phyloP scores from a whole-genome alignment of 2,797 vertebrate genomes.

The Aselliscus stoliczkanus region DNA sequence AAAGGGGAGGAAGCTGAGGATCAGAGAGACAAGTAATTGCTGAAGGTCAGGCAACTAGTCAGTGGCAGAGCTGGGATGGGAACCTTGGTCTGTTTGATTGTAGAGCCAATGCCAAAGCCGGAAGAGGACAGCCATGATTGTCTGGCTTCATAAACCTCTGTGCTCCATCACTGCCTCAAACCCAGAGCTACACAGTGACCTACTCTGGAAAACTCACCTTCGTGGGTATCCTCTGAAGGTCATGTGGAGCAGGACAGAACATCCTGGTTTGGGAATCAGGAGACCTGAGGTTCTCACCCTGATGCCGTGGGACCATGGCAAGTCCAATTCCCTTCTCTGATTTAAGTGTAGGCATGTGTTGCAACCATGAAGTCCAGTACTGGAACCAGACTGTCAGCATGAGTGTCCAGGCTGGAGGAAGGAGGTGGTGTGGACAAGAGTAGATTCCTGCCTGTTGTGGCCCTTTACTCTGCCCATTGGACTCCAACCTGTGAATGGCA shows the following conservation, averaged over 20 bases:
- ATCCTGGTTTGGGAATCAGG: background rate
- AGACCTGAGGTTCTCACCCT: background rate
- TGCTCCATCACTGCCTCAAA: background rate
- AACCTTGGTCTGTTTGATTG: background rate
- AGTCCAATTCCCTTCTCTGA: background rate
- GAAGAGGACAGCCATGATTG: background rate
- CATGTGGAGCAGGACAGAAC: background rate
- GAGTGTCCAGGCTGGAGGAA: background rate
- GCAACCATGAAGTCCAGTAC: background rate
- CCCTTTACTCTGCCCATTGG: background rate
- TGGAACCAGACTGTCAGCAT: background rate
- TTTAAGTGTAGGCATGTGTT: background rate
- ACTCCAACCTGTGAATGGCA: background rate
- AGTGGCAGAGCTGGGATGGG: background rate
- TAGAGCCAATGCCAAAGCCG: background rate
- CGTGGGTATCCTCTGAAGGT: background rate
- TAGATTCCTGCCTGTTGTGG: background rate
- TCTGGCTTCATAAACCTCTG: background rate
- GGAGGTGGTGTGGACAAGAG: rapidly evolving
- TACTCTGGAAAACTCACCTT: background rate
- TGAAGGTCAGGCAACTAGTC: background rate
- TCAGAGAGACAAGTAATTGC: background rate
- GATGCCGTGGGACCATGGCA: background rate
- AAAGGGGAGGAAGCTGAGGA: background rate
- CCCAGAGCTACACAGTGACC: background rate